Evolutionary conservation across 1,140 invertebrate species (phyloP).

Genomic region (Cherax destructor): DNA sequence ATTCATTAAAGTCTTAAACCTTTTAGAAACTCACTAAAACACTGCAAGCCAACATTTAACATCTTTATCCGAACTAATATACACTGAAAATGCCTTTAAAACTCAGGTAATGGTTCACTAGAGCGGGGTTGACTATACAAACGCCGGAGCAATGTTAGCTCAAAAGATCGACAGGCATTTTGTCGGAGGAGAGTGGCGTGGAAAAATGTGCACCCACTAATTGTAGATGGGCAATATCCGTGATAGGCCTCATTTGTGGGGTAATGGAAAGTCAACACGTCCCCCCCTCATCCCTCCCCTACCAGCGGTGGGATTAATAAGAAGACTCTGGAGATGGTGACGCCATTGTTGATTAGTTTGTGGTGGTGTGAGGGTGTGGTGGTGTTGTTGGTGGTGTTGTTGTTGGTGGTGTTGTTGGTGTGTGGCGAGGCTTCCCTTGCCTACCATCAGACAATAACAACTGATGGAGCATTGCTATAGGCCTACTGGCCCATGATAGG

Average conservation of each 20-base stretch:
- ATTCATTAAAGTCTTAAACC: too few species aligned
- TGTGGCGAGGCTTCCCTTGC: too few species aligned
- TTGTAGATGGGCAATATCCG: constrained; percentile 33
- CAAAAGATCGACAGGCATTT: background rate
- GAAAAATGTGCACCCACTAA: constrained; percentile 15
- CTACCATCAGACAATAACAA: too few species aligned
- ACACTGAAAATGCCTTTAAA: background rate
- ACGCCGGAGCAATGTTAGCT: background rate
- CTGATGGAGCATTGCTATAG: too few species aligned
- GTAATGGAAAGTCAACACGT: constrained; percentile 41
- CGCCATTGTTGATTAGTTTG: background rate
- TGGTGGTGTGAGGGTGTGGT: background rate
- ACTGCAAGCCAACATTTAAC: too few species aligned
- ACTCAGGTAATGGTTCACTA: background rate
- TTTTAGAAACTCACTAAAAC: too few species aligned
- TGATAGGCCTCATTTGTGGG: constrained; percentile 33
- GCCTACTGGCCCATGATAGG: too few species aligned
- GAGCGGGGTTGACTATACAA: background rate
- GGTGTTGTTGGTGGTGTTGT: background rate
- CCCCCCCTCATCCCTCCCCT: background rate
- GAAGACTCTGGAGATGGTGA: background rate
- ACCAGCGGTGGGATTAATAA: background rate
- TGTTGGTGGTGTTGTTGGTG: background rate
- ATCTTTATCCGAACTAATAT: too few species aligned
- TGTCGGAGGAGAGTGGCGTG: background rate